phyloP scores from a whole-genome alignment of 2,797 vertebrate genomes.

The Schizothorax lantsangensis region DNA sequence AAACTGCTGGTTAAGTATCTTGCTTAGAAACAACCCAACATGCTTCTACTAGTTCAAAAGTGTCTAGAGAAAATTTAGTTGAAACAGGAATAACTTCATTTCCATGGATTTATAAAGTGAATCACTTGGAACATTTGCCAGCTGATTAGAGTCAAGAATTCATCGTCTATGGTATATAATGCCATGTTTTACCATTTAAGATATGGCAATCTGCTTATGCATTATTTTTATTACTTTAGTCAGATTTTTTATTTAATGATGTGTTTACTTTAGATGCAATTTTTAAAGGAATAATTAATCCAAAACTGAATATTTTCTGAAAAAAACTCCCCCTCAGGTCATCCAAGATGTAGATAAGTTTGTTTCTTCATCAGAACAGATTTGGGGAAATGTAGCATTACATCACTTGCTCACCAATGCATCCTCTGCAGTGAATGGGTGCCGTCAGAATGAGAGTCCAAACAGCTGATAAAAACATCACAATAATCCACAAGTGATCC shows the following conservation, averaged over 20 bases:
- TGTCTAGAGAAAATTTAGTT: too few species aligned
- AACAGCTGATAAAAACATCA: background rate
- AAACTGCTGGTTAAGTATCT: too few species aligned
- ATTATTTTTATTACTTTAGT: background rate
- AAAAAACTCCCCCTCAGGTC: too few species aligned
- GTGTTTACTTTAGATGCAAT: background rate
- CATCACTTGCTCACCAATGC: background rate
- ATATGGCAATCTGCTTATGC: background rate
- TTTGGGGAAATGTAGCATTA: background rate
- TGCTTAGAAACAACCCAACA: too few species aligned
- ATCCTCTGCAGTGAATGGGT: background rate
- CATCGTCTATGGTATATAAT: background rate
- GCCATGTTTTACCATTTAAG: background rate
- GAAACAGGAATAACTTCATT: background rate
- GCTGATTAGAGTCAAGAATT: background rate
- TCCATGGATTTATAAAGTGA: background rate
- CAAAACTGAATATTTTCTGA: too few species aligned
- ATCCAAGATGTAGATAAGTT: background rate
- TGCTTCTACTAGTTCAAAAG: too few species aligned
- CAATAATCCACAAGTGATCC: background rate
- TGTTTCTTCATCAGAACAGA: background rate
- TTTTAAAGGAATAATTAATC: background rate
- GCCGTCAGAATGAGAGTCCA: background rate
- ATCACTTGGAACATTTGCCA: background rate
- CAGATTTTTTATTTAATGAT: background rate